Percentiles rank a stretch among this genome's conserved stretches.
phyloP scores from a whole-genome alignment of 92 coral and sea anemone genomes.

The Actinernus sp. region DNA sequence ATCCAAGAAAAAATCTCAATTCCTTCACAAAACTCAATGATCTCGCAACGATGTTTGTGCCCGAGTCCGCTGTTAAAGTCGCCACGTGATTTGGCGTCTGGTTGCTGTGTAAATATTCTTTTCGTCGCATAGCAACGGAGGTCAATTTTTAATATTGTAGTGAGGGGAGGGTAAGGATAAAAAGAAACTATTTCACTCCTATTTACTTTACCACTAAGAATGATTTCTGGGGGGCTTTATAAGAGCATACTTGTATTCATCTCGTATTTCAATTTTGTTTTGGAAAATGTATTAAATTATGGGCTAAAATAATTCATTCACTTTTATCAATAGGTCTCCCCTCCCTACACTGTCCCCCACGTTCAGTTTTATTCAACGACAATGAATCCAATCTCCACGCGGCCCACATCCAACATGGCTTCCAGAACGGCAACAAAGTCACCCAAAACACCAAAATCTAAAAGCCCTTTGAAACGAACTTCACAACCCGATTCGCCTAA shows the following conservation, averaged over 20 bases:
- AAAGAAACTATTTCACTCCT: too few relatives aligned
- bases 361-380: too few relatives aligned
- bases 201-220: too few relatives aligned
- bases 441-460: conserved; percentile 58
- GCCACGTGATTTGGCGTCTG: conserved; percentile 17
- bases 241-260: too few relatives aligned
- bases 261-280: too few relatives aligned
- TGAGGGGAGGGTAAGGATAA: conserved; percentile 17
- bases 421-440: conserved; percentile 42
- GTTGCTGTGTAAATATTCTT: conserved; percentile 72
- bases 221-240: too few relatives aligned
- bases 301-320: too few relatives aligned
- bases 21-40: background rate
- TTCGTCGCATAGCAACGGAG: conserved; percentile 59
- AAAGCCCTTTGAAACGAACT: conserved; percentile 58
- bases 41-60: background rate
- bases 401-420: conserved; percentile 71
- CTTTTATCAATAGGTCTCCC: too few relatives aligned
- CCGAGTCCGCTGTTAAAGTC: too few relatives aligned
- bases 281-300: too few relatives aligned
- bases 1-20: background rate
- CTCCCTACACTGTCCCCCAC: too few relatives aligned
- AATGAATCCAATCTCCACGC: background rate
- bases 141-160: background rate
- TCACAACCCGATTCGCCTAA: conserved; percentile 25